A percentile compares a stretch with the other conserved stretches of the same genome.
phyloP scores from a whole-genome alignment of 2,888 invertebrate species.

The Ligdia adustata region DNA sequence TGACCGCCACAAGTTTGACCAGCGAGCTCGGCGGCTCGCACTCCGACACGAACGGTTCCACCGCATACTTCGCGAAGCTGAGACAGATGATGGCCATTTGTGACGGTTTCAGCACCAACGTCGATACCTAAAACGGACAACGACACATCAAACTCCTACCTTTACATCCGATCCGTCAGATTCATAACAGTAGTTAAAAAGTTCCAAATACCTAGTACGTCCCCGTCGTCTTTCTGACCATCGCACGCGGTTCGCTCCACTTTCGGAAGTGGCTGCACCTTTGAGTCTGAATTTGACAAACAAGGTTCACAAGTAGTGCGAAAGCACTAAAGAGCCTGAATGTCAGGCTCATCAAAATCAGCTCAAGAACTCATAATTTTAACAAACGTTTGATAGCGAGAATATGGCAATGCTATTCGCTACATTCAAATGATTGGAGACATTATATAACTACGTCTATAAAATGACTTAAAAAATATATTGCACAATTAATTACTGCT shows the following conservation, averaged over 20 bases:
- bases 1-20: conserved; percentile 94
- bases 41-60: conserved; percentile 94
- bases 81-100: conserved; percentile 97
- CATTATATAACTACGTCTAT: not conserved
- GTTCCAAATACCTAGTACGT: conserved; percentile 21
- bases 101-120: conserved; percentile 95
- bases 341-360: conserved; percentile 14
- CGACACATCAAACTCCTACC: not conserved
- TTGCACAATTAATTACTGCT: no score
- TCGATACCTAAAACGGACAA: conserved; percentile 89
- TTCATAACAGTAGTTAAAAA: conserved; percentile 8
- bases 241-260: conserved; percentile 17
- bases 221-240: conserved; percentile 17
- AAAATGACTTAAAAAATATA: no score
- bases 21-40: conserved; percentile 93
- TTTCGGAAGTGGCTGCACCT: conserved; percentile 25
- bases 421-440: conserved; percentile 2
- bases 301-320: conserved; percentile 22
- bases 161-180: conserved; percentile 6
- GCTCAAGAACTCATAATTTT: conserved; percentile 14
- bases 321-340: conserved; percentile 16
- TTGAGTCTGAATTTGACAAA: conserved; percentile 28
- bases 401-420: conserved; percentile 11
- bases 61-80: conserved; percentile 96
- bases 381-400: no score